Conservation (phyloP, 2,113 vertebrate species). For the Anguilla japonica region DNA sequence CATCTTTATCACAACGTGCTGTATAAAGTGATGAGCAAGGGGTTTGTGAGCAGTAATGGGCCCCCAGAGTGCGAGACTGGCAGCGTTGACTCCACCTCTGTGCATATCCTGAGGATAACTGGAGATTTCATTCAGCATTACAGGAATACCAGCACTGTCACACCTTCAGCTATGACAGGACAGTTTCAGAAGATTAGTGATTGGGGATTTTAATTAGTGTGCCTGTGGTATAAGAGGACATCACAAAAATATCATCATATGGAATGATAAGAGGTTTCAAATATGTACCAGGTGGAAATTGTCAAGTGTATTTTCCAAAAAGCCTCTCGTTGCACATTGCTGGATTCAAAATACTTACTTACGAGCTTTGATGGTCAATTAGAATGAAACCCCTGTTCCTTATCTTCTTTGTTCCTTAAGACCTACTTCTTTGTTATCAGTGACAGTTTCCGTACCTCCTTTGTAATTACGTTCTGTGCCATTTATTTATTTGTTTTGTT, state of each 20-base stretch:
- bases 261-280: neutral
- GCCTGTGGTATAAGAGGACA: neutral
- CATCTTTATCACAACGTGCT: too few species aligned
- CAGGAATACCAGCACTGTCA: neutral
- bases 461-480: neutral
- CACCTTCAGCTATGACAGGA: neutral
- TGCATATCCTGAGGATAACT: neutral
- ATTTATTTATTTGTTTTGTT: too few species aligned
- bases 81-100: too few species aligned
- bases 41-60: too few species aligned
- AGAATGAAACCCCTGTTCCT: neutral
- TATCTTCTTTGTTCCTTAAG: neutral
- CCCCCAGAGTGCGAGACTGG: too few species aligned
- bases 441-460: neutral
- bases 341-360: neutral
- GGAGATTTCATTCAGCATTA: neutral
- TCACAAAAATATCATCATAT: neutral
- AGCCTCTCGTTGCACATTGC: neutral
- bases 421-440: neutral
- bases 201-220: slow-evolving; percentile 14
- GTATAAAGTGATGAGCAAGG: too few species aligned
- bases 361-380: neutral
- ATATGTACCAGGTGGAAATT: neutral
- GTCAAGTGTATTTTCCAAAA: neutral
- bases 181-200: neutral